phyloP scores from a whole-genome alignment of 2,113 vertebrate genomes.

The Malurus elegans region DNA sequence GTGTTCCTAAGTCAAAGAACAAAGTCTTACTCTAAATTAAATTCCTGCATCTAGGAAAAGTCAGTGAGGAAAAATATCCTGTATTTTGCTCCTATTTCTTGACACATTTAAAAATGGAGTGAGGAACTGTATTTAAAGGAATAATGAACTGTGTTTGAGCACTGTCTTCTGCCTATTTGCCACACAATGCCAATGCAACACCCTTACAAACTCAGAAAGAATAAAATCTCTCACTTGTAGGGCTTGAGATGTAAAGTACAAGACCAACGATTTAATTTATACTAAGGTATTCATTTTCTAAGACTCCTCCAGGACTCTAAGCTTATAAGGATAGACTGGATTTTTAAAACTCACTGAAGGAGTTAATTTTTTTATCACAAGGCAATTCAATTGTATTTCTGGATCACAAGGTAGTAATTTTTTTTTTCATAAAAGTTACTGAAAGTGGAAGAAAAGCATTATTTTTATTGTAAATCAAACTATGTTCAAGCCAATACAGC shows the following conservation, averaged over 20 bases:
- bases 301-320: background rate
- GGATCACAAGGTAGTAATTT: background rate
- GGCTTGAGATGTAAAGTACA: background rate
- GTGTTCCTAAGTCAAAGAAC: background rate
- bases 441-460: background rate
- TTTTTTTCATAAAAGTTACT: background rate
- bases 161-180: background rate
- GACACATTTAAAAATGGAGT: background rate
- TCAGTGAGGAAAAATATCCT: background rate
- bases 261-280: background rate
- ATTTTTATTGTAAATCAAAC: background rate
- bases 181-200: background rate
- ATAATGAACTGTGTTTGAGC: background rate
- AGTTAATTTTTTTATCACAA: background rate
- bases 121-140: background rate
- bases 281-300: background rate
- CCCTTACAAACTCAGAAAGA: background rate
- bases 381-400: background rate
- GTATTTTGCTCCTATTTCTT: background rate
- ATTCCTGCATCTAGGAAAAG: background rate
- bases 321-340: background rate
- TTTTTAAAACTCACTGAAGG: background rate
- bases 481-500: background rate
- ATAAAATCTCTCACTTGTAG: background rate
- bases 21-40: background rate